phyloP scores from a whole-genome alignment of 2,113 vertebrate species.

The Anthoscopus minutus region DNA sequence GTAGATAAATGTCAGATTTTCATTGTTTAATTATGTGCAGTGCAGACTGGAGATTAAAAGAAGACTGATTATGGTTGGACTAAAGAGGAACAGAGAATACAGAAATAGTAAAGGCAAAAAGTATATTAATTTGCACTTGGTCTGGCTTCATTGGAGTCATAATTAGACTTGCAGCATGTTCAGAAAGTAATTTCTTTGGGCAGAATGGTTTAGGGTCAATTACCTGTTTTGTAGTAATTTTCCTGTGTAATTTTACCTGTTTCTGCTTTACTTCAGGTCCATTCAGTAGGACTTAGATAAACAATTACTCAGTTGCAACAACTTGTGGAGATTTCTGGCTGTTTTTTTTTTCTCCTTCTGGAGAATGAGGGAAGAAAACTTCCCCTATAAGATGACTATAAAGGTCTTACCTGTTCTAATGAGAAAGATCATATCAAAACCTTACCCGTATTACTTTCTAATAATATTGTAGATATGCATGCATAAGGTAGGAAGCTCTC shows the following conservation, averaged over 20 bases:
- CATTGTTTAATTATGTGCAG: not conserved
- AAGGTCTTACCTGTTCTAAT: not conserved
- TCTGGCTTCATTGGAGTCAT: not conserved
- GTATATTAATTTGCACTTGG: not conserved
- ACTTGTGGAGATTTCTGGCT: not conserved
- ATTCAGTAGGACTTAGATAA: not conserved
- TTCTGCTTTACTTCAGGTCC: not conserved
- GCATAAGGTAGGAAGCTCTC: not conserved
- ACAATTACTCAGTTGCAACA: not conserved
- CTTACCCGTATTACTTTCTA: not conserved
- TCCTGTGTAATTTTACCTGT: not conserved
- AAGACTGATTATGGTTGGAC: not conserved
- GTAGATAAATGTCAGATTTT: not conserved
- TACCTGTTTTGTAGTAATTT: not conserved
- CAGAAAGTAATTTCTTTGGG: not conserved
- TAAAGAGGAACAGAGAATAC: not conserved
- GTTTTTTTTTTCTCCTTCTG: not conserved
- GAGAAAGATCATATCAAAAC: not conserved
- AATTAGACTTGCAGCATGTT: not conserved
- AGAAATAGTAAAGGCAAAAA: not conserved
- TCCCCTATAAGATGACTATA: not conserved
- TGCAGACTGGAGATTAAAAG: not conserved
- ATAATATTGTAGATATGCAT: not conserved
- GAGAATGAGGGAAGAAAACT: not conserved
- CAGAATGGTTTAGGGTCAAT: not conserved